Conservation (phyloP, 2,797 vertebrate species). For the Chrysocyon brachyurus region DNA sequence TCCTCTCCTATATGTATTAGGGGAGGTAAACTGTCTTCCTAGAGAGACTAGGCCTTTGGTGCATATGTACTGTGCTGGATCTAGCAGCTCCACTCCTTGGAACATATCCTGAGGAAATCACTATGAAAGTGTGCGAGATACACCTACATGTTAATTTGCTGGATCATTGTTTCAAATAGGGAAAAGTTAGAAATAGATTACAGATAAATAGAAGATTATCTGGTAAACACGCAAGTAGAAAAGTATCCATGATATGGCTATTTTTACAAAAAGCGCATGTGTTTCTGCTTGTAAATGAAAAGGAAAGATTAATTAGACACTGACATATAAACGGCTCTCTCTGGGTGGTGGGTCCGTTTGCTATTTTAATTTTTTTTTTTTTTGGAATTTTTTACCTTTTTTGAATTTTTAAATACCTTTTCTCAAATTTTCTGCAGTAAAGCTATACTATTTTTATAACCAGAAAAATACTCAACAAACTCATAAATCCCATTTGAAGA, state of each 20-base stretch:
- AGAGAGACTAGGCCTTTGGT: neutral
- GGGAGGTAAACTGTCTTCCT: neutral
- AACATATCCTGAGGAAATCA: neutral
- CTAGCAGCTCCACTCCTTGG: too few species aligned
- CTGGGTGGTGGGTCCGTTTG: neutral
- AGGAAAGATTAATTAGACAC: neutral
- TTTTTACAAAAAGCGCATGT: neutral
- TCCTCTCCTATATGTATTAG: accelerated
- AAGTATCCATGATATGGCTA: neutral
- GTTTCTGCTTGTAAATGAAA: neutral
- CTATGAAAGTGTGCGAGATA: neutral
- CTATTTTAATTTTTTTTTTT: too few species aligned
- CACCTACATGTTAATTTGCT: neutral
- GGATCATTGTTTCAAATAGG: neutral
- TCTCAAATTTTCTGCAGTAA: neutral
- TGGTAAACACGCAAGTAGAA: neutral
- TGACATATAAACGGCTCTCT: neutral
- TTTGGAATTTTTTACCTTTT: too few species aligned
- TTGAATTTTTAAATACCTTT: neutral
- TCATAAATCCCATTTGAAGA: constrained; percentile 5
- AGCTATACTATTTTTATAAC: neutral
- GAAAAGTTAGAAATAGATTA: neutral
- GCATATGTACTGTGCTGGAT: too few species aligned
- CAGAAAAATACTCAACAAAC: neutral
- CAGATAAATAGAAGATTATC: neutral